Percentiles rank a stretch among this genome's conserved stretches.
These are phyloP conservation scores for Sympetrum striolatum DNA, from an alignment of 2,888 invertebrate genomes.

Conservation along the genomic window DNA sequence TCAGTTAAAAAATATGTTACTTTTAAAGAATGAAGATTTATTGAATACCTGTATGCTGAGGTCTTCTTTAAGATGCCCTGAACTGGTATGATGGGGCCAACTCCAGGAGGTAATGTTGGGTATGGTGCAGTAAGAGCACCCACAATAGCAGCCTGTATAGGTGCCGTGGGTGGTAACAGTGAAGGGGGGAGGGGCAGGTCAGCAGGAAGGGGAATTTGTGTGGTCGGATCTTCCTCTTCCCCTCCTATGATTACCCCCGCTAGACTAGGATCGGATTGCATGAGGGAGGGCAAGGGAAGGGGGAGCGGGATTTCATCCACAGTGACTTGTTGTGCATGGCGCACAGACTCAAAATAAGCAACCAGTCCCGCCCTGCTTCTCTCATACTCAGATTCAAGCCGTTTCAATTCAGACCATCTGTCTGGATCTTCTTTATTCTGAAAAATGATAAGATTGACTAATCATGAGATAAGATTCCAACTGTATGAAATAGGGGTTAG, in stretches of 20 bases:
- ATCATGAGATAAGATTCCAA: constrained; percentile 37
- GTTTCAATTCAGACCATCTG: constrained; percentile 89
- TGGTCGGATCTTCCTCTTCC: constrained; percentile 54
- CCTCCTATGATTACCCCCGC: constrained; percentile 51
- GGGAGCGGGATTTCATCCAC: constrained; percentile 96
- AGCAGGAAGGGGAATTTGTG: constrained; percentile 64
- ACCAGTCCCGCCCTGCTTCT: constrained; percentile 85
- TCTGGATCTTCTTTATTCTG: constrained; percentile 96
- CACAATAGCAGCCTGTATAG: constrained; percentile 62
- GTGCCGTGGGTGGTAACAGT: constrained; percentile 67
- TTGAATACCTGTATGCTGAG: constrained; percentile 61
- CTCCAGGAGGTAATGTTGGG: constrained; percentile 57
- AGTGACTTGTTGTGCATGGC: constrained; percentile 80
- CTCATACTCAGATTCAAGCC: constrained; percentile 92
- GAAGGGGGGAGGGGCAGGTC: constrained; percentile 53
- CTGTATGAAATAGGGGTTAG: neutral
- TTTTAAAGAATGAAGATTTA: neutral
- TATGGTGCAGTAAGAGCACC: constrained; percentile 55
- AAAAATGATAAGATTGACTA: constrained; percentile 49
- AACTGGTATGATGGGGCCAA: constrained; percentile 66
- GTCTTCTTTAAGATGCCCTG: constrained; percentile 78
- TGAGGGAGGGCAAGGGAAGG: constrained; percentile 50
- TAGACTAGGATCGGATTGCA: constrained; percentile 53
- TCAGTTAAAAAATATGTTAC: no score
- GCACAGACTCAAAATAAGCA: constrained; percentile 93